Evolutionary conservation across 2,797 vertebrate species (phyloP).

Genomic region (Percopsis omiscomaycus): DNA sequence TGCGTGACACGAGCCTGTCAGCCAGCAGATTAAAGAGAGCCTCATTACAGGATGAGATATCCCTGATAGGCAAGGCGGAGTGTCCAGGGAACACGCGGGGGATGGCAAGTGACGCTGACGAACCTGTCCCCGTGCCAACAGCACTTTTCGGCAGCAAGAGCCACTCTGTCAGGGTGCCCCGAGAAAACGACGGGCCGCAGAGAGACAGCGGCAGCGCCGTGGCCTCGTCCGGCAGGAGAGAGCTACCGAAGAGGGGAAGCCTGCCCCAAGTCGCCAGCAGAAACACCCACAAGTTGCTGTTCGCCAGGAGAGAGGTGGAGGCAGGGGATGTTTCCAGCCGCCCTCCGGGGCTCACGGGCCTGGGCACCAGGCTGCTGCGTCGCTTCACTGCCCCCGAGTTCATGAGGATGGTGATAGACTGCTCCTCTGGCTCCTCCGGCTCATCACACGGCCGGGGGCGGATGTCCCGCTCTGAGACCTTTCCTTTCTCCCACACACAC

Average conservation of each 20-base stretch:
- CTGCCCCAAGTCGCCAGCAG: slow-evolving; percentile 29
- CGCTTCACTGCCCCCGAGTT: slow-evolving; percentile 83
- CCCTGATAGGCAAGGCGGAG: slow-evolving; percentile 73
- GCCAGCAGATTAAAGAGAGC: slow-evolving; percentile 79
- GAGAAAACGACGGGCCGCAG: slow-evolving; percentile 47
- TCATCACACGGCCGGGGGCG: slow-evolving; percentile 59
- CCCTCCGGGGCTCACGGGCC: slow-evolving; percentile 56
- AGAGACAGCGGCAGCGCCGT: slow-evolving; percentile 44
- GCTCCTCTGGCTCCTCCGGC: slow-evolving; percentile 47
- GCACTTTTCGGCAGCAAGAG: slow-evolving; percentile 58
- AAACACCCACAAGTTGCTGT: slow-evolving; percentile 68
- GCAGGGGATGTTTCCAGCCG: slow-evolving; percentile 55
- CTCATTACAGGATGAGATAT: slow-evolving; percentile 80
- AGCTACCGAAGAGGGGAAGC: slow-evolving; percentile 67
- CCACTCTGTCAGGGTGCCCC: slow-evolving; percentile 41
- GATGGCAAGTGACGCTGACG: slow-evolving; percentile 58
- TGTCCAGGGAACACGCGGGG: slow-evolving; percentile 61
- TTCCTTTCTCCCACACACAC: slow-evolving; percentile 76
- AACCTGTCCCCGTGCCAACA: slow-evolving; percentile 52
- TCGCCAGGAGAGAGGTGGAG: slow-evolving; percentile 64
- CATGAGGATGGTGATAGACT: slow-evolving; percentile 77
- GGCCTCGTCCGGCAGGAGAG: slow-evolving; percentile 44
- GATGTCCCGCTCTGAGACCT: slow-evolving; percentile 80
- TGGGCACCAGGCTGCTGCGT: slow-evolving; percentile 76
- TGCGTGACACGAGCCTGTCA: slow-evolving; percentile 64